These are phyloP conservation scores for Drosophila koepferae DNA, from an alignment of 2,888 invertebrate species.

Conservation along the genomic window DNA sequence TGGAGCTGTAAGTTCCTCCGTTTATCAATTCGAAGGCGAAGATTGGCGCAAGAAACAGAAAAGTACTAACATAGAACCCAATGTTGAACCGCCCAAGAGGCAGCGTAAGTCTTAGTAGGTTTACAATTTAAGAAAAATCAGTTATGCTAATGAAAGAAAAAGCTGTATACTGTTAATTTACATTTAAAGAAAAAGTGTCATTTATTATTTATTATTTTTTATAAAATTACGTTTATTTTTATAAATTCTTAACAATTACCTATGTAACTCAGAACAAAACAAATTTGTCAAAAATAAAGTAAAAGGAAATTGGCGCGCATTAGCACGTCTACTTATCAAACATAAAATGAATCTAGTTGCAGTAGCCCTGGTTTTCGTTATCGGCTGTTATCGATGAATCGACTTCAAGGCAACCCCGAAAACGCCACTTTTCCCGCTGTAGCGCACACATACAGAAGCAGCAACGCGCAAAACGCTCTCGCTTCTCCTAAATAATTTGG, in stretches of 20 bases:
- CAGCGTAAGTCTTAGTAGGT: conserved; percentile 90
- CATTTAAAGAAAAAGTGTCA: too few species aligned
- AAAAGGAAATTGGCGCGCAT: neutral
- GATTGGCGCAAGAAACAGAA: conserved; percentile 98
- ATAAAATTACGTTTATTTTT: neutral
- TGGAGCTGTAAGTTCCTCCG: conserved; percentile 89
- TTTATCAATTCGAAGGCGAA: conserved; percentile 99
- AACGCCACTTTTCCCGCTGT: conserved; percentile 60
- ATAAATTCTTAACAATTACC: neutral
- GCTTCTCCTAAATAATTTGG: conserved; percentile 45
- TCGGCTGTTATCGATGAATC: conserved; percentile 40
- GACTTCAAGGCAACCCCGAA: conserved; percentile 41
- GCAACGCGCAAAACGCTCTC: conserved; percentile 41
- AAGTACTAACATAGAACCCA: conserved; percentile 92
- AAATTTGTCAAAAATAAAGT: neutral
- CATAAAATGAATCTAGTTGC: neutral
- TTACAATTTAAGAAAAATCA: neutral
- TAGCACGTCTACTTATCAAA: too few species aligned
- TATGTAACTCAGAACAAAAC: neutral
- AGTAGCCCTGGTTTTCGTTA: conserved; percentile 7
- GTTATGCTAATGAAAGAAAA: neutral
- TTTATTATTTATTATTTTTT: too few species aligned
- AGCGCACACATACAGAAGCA: conserved; percentile 40
- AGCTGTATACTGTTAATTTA: too few species aligned
- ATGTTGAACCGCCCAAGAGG: conserved; percentile 99